Evolutionary conservation across 2,888 invertebrate genomes (phyloP).

Genomic region (Metellina segmentata): DNA sequence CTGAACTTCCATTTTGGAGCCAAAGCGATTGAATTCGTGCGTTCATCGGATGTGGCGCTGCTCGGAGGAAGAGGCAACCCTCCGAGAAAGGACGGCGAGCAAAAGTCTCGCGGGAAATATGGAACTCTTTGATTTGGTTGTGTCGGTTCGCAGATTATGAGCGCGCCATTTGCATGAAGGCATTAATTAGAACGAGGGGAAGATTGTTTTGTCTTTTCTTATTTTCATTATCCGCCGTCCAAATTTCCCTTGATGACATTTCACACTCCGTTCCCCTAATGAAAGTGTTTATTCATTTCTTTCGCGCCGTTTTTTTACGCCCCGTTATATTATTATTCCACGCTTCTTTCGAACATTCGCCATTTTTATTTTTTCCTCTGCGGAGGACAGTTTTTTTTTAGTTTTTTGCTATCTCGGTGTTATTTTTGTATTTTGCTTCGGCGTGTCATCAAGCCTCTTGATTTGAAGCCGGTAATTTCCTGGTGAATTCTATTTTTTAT

Average conservation of each 20-base stretch:
- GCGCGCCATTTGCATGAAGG: conserved; percentile 69
- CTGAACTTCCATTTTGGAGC: too few species aligned
- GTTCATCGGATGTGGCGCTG: too few species aligned
- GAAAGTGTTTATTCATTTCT: conserved; percentile 70
- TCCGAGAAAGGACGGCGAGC: conserved; percentile 61
- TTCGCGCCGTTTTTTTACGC: conserved; percentile 32
- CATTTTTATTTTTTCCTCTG: neutral
- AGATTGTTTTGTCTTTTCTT: conserved; percentile 71
- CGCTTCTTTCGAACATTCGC: neutral
- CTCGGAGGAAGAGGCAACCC: conserved; percentile 49
- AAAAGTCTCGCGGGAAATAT: conserved; percentile 68
- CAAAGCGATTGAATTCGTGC: too few species aligned
- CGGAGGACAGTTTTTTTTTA: too few species aligned
- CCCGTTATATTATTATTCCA: neutral
- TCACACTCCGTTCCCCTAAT: conserved; percentile 52
- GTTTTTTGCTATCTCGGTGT: conserved; percentile 14
- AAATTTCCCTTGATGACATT: conserved; percentile 71
- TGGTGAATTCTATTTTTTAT: conserved; percentile 8
- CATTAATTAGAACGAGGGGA: conserved; percentile 71
- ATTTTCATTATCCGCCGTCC: conserved; percentile 68
- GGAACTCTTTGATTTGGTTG: conserved; percentile 76
- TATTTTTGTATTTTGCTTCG: conserved; percentile 26
- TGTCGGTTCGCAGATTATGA: conserved; percentile 74
- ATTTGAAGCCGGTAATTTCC: conserved; percentile 66
- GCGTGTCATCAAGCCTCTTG: conserved; percentile 53